phyloP scores from a whole-genome alignment of 2,797 vertebrate species.

The Leuciscus waleckii region DNA sequence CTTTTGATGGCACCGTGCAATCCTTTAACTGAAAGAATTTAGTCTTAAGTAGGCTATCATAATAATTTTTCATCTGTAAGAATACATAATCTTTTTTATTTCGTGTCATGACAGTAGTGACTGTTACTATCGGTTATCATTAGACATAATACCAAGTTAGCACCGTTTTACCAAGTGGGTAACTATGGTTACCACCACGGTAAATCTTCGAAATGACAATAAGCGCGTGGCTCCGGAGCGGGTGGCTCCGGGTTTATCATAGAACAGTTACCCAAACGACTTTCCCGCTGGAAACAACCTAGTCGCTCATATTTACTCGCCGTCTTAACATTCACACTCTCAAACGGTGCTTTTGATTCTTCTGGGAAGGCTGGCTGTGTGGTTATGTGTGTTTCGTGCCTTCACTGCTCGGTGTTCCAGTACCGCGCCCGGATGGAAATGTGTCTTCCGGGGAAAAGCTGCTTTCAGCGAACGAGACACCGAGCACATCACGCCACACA shows the following conservation, averaged over 20 bases:
- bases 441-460: constrained; percentile 49
- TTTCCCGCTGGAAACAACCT: background rate
- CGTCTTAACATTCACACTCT: background rate
- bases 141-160: too few species aligned
- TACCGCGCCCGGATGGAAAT: constrained; percentile 49
- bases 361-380: constrained; percentile 3
- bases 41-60: background rate
- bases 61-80: background rate
- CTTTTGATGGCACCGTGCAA: background rate
- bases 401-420: constrained; percentile 29
- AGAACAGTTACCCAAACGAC: background rate
- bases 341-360: background rate
- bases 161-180: background rate
- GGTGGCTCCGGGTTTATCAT: background rate
- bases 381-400: constrained; percentile 27
- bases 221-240: background rate
- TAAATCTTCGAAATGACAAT: background rate
- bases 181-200: constrained; percentile 20
- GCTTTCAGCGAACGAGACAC: constrained; percentile 34
- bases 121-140: background rate
- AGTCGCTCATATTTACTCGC: background rate
- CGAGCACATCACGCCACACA: constrained; percentile 7
- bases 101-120: background rate
- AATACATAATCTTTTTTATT: constrained; percentile 18
- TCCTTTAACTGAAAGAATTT: background rate